Percentiles rank a stretch among this genome's conserved stretches.
Conservation (phyloP, 1,140 invertebrate genomes). For the Ptiloglossa arizonensis region DNA sequence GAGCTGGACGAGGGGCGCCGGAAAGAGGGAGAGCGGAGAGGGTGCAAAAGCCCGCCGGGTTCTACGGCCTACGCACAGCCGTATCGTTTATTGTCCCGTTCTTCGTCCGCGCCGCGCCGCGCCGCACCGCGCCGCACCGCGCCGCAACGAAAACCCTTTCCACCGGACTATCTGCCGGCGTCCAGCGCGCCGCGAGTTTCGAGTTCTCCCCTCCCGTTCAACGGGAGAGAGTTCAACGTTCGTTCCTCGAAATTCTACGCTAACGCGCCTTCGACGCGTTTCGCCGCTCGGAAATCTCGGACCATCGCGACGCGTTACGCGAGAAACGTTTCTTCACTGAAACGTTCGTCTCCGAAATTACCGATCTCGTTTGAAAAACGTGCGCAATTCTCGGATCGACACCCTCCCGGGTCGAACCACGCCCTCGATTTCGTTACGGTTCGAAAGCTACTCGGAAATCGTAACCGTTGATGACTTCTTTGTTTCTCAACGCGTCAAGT, state of each 20-base stretch:
- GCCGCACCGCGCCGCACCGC: not conserved
- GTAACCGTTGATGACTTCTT: too few species aligned
- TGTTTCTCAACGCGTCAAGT: too few species aligned
- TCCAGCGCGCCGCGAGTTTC: not conserved
- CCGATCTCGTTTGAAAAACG: too few species aligned
- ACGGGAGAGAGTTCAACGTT: not conserved
- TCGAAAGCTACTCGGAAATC: too few species aligned
- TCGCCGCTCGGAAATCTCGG: not conserved
- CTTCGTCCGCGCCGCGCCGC: slow-evolving; percentile 28
- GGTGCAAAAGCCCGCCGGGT: slow-evolving; percentile 60
- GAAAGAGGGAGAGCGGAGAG: slow-evolving; percentile 20
- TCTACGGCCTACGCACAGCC: slow-evolving; percentile 57
- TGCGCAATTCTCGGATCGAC: too few species aligned
- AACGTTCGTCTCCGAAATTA: too few species aligned
- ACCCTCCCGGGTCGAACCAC: too few species aligned
- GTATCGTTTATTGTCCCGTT: slow-evolving; percentile 63
- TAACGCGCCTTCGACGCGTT: not conserved
- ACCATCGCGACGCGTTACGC: too few species aligned
- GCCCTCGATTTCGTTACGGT: too few species aligned
- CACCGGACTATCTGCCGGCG: not conserved
- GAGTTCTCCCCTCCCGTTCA: not conserved
- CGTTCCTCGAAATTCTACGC: not conserved
- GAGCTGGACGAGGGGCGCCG: slow-evolving; percentile 33
- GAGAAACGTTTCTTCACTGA: too few species aligned
- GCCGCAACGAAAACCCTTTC: slow-evolving; percentile 24